These are phyloP conservation scores for Saturnia japonica DNA, from an alignment of 2,888 invertebrate species.

Conservation along the genomic window DNA sequence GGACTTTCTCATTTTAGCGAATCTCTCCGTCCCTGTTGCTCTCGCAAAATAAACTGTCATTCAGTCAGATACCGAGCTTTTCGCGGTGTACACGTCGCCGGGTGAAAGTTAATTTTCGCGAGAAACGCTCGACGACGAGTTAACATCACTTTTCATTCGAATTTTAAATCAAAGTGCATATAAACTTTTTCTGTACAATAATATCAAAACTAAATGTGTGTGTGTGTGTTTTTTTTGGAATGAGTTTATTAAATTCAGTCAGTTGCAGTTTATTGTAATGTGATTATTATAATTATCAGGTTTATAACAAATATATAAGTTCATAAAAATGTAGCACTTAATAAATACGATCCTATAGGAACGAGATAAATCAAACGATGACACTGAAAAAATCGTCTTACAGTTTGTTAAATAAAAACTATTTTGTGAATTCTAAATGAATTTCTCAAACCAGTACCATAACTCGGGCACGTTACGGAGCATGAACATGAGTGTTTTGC, in stretches of 20 bases:
- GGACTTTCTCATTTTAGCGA: neutral
- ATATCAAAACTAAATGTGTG: neutral
- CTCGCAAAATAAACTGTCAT: conserved; percentile 10
- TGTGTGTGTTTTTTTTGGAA: too few species aligned
- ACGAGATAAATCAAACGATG: neutral
- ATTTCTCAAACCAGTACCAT: conserved; percentile 37
- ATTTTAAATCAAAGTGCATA: neutral
- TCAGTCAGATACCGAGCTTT: conserved; percentile 12
- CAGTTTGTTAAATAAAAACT: conserved; percentile 19
- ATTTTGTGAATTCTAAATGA: conserved; percentile 23
- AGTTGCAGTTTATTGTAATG: neutral
- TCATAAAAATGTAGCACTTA: neutral
- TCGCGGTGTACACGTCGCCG: neutral
- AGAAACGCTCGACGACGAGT: neutral
- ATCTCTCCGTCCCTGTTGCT: neutral
- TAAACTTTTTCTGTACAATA: neutral
- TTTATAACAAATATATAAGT: neutral
- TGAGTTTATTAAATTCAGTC: neutral
- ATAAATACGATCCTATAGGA: neutral
- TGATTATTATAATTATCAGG: neutral
- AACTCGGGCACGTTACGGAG: conserved; percentile 29
- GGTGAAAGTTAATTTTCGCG: neutral
- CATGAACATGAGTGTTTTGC: conserved; percentile 28
- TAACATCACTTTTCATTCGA: neutral
- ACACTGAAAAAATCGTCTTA: conserved; percentile 22